phyloP scores from a whole-genome alignment of 2,113 vertebrate species.

The Pristiophorus japonicus region DNA sequence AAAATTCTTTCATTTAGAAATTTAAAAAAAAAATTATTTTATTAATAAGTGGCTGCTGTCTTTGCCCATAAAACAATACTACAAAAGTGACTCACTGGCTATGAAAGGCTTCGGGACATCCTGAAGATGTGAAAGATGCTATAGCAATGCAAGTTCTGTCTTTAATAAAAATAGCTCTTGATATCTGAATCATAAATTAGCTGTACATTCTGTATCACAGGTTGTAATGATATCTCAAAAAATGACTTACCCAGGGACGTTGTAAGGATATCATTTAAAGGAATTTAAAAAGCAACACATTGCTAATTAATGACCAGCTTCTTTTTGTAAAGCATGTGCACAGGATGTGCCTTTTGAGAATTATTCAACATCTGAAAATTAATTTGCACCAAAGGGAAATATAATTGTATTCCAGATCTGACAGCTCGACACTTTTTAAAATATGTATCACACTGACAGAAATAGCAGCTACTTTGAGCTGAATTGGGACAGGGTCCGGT shows the following conservation, averaged over 20 bases:
- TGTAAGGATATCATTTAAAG: not conserved
- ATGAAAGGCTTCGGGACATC: not conserved
- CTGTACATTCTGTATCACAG: not conserved
- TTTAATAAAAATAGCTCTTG: not conserved
- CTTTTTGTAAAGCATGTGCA: not conserved
- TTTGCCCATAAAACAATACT: not conserved
- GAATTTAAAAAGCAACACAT: not conserved
- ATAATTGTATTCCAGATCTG: conserved; percentile 42
- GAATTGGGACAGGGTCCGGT: conserved; percentile 39
- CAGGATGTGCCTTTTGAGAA: not conserved
- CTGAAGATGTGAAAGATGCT: not conserved
- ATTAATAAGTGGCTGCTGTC: not conserved
- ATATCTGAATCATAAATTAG: not conserved
- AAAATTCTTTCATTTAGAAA: not conserved
- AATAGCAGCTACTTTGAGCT: conserved; percentile 59
- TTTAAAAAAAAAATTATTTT: not conserved
- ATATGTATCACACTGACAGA: conserved; percentile 47
- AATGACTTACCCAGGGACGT: too few species aligned
- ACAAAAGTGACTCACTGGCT: not conserved
- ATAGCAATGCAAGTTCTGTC: not conserved
- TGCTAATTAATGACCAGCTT: not conserved
- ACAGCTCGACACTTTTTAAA: conserved; percentile 49
- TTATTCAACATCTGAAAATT: conserved; percentile 43
- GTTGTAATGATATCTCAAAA: not conserved
- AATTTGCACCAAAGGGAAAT: conserved; percentile 42